Evolutionary conservation across 1,140 invertebrate species (phyloP), one percentile per base, ranked within the genome.

Genomic region (Acromyrmex heyeri): DNA sequence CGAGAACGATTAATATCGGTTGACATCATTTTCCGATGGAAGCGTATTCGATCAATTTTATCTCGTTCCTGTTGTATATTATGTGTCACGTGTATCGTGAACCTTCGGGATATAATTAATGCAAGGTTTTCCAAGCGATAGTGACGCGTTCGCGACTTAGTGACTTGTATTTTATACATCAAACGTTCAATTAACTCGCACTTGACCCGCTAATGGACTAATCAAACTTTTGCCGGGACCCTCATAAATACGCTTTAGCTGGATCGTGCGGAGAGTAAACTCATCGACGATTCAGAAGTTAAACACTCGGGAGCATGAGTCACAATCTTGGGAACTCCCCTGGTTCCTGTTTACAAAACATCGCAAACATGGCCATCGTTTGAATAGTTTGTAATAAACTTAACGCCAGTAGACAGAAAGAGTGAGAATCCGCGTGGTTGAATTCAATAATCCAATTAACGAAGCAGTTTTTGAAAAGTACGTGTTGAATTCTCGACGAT

Each of bases 111-210:
- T 65, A 65, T 65, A 61, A 76, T 62, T 38, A 30, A 27, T 24
- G 24, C 27, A 50, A 44, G 44, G 1, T 48, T 30, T 57, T 16
- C 27, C 27, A 21, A 3, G 0, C 38, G 21, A 72, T 4, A 53
- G 57, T 3, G 30, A 5, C 30, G 24, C 64, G 10, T 69, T 67
- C 14, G 16, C 30, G 27, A 57, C 50, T n/a, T n/a, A n/a, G n/a
- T n/a, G n/a, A n/a, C n/a, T 38, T n/a, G 3, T n/a, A 55, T 2
- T 5, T 38, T 16, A 24, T 27, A 55, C 30, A 53, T 50, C 4
- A 61, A 55, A 0, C 64, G 14, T 73, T 30, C 70, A 86, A 88
- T 88, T 86, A 89, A 89, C 65, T 79, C 38, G 53, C 61, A 86
- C 61, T 76, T 86, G 24, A 55, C 55, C 38, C 30, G 53, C 48